Evolutionary conservation across 1,140 invertebrate species (phyloP).

Genomic region (Thalassaphorura encarpata): DNA sequence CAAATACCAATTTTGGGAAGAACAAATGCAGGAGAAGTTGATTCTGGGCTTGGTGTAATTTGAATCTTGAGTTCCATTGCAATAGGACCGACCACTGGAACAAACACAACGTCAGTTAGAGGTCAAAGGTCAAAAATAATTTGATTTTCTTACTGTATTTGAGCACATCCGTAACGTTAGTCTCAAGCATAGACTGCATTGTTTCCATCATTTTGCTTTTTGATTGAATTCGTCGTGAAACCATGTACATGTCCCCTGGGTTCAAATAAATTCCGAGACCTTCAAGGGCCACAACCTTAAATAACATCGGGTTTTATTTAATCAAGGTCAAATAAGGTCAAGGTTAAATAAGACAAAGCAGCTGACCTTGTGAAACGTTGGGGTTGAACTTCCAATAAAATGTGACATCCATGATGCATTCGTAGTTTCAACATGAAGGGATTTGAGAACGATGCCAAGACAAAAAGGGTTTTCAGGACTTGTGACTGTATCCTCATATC

Average conservation of each 20-base stretch:
- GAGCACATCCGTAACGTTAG: background rate
- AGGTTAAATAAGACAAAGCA: slow-evolving; percentile 31
- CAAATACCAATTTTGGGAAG: too few species aligned
- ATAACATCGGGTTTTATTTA: too few species aligned
- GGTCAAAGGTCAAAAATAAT: background rate
- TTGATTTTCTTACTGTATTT: background rate
- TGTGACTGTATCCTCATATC: slow-evolving; percentile 84
- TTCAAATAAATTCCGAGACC: slow-evolving; percentile 86
- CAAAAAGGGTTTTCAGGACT: slow-evolving; percentile 72
- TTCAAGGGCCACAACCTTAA: slow-evolving; percentile 70
- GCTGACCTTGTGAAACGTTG: slow-evolving; percentile 72
- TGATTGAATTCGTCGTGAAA: slow-evolving; percentile 7
- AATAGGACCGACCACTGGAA: slow-evolving; percentile 81
- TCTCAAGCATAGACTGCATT: background rate
- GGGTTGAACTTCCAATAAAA: slow-evolving; percentile 64
- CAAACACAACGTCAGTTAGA: background rate
- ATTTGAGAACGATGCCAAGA: slow-evolving; percentile 73
- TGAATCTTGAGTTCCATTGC: slow-evolving; percentile 74
- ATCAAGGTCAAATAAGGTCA: slow-evolving; percentile 48
- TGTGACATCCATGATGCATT: slow-evolving; percentile 67
- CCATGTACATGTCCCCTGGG: slow-evolving; percentile 52
- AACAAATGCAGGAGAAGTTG: background rate
- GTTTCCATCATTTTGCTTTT: background rate
- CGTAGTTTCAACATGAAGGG: slow-evolving; percentile 73
- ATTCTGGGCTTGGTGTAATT: slow-evolving; percentile 86